Conservation (phyloP, 2,888 invertebrate genomes). For the Orthosia gracilis region DNA sequence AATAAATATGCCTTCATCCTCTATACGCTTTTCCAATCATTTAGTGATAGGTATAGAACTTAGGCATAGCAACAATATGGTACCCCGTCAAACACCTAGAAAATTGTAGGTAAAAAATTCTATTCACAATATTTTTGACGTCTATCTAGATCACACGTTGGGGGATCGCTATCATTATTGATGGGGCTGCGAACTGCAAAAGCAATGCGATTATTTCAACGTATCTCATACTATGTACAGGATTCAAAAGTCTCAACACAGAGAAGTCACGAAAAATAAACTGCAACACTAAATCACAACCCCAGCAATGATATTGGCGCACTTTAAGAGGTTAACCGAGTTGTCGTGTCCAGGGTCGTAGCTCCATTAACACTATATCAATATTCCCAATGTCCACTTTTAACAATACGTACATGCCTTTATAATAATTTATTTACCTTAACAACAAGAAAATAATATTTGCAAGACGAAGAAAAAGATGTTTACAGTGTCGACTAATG, state of each 20-base stretch:
- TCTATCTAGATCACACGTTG: constrained; percentile 80
- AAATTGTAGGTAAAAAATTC: constrained; percentile 88
- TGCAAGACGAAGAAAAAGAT: constrained; percentile 75
- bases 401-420: constrained; percentile 83
- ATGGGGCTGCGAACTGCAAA: constrained; percentile 29
- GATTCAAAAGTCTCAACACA: constrained; percentile 23
- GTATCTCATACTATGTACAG: constrained; percentile 50
- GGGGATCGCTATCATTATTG: constrained; percentile 55
- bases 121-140: constrained; percentile 80
- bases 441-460: constrained; percentile 79
- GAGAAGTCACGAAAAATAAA: constrained; percentile 33
- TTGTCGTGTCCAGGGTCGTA: constrained; percentile 84
- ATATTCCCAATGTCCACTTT: constrained; percentile 77
- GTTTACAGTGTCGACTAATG: constrained; percentile 74
- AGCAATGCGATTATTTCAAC: constrained; percentile 36
- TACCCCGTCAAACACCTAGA: constrained; percentile 82
- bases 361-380: constrained; percentile 73
- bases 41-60: constrained; percentile 60
- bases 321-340: constrained; percentile 78
- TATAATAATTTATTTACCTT: constrained; percentile 85
- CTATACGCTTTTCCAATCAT: constrained; percentile 49
- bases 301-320: constrained; percentile 52
- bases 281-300: constrained; percentile 30
- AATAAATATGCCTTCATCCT: constrained; percentile 55
- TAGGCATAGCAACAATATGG: constrained; percentile 80